A percentile compares a stretch with the other conserved stretches of the same genome.
phyloP scores from a whole-genome alignment of 2,888 invertebrate genomes.

The Scaptomyza flava region DNA sequence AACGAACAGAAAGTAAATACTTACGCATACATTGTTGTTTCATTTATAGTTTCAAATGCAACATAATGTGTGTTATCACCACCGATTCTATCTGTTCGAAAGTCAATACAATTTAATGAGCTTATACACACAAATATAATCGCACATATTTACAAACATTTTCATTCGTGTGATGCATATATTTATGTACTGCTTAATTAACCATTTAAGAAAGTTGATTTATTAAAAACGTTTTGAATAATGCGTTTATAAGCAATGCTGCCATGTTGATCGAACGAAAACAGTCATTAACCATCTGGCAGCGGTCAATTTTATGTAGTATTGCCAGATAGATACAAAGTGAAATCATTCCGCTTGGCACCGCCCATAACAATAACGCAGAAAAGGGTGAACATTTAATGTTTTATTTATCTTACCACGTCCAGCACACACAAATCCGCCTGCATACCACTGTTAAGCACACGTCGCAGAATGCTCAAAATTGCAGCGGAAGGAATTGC shows the following conservation, averaged over 20 bases:
- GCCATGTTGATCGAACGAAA: background rate
- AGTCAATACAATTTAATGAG: too few relatives aligned
- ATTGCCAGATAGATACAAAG: constrained; percentile 18
- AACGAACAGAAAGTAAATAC: too few relatives aligned
- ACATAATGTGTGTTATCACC: too few relatives aligned
- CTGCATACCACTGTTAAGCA: background rate
- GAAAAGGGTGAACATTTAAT: constrained; percentile 3
- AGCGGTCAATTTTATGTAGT: constrained; percentile 4
- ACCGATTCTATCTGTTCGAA: too few relatives aligned
- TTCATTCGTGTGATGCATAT: too few relatives aligned
- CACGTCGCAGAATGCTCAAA: constrained; percentile 68
- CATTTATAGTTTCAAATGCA: too few relatives aligned
- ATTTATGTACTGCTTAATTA: too few relatives aligned
- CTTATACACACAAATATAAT: too few relatives aligned
- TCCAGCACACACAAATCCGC: constrained; percentile 11
- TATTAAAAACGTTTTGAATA: too few relatives aligned
- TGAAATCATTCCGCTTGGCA: constrained; percentile 5
- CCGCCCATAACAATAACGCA: constrained; percentile 7
- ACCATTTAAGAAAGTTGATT: too few relatives aligned
- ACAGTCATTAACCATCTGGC: constrained; percentile 13
- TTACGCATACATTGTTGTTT: too few relatives aligned
- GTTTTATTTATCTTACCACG: constrained; percentile 25
- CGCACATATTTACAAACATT: too few relatives aligned
- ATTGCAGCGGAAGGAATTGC: constrained; percentile 76
- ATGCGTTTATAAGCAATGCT: background rate